These are phyloP conservation scores for Rhinoptilus africanus DNA, from an alignment of 2,113 vertebrate genomes.

Conservation along the genomic window DNA sequence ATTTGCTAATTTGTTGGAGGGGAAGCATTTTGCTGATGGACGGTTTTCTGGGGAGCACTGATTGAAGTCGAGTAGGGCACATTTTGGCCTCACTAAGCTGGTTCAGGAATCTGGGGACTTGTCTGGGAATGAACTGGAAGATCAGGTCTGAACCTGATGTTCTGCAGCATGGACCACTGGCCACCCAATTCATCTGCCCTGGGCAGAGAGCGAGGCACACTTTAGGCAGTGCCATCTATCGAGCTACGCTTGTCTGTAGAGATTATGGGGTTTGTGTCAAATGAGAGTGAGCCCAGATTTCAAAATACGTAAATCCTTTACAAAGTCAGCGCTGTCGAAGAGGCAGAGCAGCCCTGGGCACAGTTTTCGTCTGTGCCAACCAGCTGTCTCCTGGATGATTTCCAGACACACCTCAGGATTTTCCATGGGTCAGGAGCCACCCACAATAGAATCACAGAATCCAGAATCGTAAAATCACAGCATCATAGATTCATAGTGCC, in stretches of 20 bases:
- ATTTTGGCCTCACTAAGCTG: neutral
- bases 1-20: neutral
- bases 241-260: fast-evolving
- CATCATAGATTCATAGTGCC: neutral
- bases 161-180: neutral
- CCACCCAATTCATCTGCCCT: neutral
- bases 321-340: neutral
- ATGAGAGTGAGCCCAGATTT: neutral
- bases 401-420: neutral
- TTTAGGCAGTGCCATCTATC: neutral
- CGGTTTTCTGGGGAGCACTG: neutral
- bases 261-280: neutral
- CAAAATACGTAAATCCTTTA: neutral
- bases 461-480: neutral
- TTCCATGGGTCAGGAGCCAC: neutral
- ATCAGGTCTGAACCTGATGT: neutral
- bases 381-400: neutral
- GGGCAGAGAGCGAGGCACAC: neutral
- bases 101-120: neutral
- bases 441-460: neutral
- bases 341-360: neutral
- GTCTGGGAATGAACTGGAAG: neutral
- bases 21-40: neutral
- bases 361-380: fast-evolving
- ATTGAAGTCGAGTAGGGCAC: neutral